Evolutionary conservation across 2,113 vertebrate species (phyloP).

Genomic region (Paramisgurnus dabryanus): DNA sequence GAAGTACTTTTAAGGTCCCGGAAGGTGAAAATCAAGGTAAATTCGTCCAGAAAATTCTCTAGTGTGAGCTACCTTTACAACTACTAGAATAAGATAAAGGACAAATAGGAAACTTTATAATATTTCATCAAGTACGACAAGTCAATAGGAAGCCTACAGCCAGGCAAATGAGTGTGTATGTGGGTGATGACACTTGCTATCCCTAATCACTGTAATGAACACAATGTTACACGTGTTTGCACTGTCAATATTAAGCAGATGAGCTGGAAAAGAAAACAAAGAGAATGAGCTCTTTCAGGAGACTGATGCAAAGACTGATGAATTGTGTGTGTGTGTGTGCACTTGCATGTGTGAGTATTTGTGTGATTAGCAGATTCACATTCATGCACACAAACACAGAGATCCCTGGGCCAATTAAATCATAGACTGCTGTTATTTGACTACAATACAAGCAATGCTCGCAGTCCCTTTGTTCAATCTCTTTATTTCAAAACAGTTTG

Average conservation of each 20-base stretch:
- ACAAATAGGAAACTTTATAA: too few species aligned
- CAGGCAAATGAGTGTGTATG: not conserved
- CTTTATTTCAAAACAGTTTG: conserved; percentile 23
- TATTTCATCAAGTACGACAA: not conserved
- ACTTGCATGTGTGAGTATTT: not conserved
- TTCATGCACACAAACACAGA: conserved; percentile 26
- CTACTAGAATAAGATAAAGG: too few species aligned
- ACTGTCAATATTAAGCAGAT: conserved; percentile 32
- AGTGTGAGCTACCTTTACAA: too few species aligned
- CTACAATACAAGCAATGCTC: not conserved
- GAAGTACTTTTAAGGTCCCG: too few species aligned
- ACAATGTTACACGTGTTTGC: conserved; percentile 23
- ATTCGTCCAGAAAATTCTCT: too few species aligned
- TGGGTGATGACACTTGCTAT: conserved; percentile 2
- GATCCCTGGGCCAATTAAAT: conserved; percentile 33
- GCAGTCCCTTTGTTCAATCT: not conserved
- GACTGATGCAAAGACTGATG: not conserved
- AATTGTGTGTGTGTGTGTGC: conserved; percentile 9
- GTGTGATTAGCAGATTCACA: not conserved
- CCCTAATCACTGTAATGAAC: conserved; percentile 32
- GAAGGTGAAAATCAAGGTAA: too few species aligned
- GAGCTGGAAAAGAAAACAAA: conserved; percentile 33
- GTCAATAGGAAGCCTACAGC: not conserved
- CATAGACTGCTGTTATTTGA: conserved; percentile 15
- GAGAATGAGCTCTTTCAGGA: conserved; percentile 30